A percentile compares a stretch with the other conserved stretches of the same genome.
phyloP scores from a whole-genome alignment of 92 coral and sea anemone genomes.

The Isaurus tuberculatus region DNA sequence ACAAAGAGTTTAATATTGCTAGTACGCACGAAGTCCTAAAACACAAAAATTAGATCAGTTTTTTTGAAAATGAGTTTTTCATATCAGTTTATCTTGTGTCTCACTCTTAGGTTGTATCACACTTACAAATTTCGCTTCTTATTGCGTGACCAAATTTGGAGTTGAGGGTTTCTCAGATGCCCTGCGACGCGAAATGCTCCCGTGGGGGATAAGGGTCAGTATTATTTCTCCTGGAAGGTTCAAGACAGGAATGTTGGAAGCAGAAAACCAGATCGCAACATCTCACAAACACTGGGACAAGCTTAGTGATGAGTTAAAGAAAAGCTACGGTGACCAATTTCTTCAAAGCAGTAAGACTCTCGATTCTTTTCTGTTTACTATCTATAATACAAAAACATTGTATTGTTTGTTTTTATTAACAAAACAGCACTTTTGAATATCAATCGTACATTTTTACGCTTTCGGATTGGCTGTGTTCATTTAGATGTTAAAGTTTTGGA shows the following conservation, averaged over 20 bases:
- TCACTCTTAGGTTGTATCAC: constrained; percentile 47
- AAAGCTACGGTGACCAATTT: constrained; percentile 56
- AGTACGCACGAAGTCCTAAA: constrained; percentile 47
- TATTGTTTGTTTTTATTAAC: background rate
- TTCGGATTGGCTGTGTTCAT: too few relatives aligned
- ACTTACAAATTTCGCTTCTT: constrained; percentile 54
- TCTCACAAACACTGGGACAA: constrained; percentile 47
- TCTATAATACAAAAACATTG: background rate
- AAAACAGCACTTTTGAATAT: background rate
- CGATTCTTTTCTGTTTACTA: background rate
- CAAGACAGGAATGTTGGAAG: constrained; percentile 45
- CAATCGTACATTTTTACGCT: too few relatives aligned
- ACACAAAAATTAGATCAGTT: background rate
- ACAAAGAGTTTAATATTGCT: too few relatives aligned
- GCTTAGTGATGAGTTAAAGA: constrained; percentile 42
- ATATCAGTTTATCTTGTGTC: background rate
- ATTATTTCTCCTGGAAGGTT: constrained; percentile 55
- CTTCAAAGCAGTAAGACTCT: constrained; percentile 33
- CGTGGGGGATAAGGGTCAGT: constrained; percentile 50
- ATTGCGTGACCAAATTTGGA: constrained; percentile 56
- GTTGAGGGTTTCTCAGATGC: constrained; percentile 69
- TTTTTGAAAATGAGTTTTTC: background rate
- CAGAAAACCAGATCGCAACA: constrained; percentile 13
- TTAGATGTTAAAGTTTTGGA: too few relatives aligned
- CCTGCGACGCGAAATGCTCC: constrained; percentile 51